Evolutionary conservation across 1,140 invertebrate genomes (phyloP).

Genomic region (Littorina saxatilis): DNA sequence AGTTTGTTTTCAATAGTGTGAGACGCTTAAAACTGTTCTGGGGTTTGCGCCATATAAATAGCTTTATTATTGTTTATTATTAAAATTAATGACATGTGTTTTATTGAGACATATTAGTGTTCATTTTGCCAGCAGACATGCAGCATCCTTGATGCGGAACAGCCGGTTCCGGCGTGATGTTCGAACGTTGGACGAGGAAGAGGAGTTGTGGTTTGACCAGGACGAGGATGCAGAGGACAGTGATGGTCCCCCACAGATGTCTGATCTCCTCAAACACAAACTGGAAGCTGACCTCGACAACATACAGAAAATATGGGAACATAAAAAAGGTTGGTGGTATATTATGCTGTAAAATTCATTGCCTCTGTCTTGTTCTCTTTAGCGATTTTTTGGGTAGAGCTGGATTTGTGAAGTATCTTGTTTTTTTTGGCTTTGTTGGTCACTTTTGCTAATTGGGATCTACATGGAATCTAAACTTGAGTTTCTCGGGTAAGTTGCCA

Average conservation of each 20-base stretch:
- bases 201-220: slow-evolving; percentile 99
- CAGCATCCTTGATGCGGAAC: slow-evolving; percentile 73
- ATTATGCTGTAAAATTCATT: neutral
- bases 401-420: slow-evolving; percentile 1
- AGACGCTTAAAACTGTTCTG: no score
- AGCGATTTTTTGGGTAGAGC: no score
- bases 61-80: no score
- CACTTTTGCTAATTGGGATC: no score
- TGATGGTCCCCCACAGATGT: slow-evolving; percentile 66
- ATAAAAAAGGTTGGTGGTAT: slow-evolving; percentile 67
- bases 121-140: slow-evolving; percentile 49
- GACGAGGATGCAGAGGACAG: slow-evolving; percentile 92
- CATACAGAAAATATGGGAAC: slow-evolving; percentile 78
- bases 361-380: no score
- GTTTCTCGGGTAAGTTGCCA: no score
- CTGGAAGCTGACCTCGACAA: slow-evolving; percentile 81
- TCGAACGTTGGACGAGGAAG: slow-evolving; percentile 95
- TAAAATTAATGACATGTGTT: no score
- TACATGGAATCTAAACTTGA: no score
- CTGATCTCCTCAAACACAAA: slow-evolving; percentile 73
- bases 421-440: slow-evolving; percentile 6
- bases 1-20: no score
- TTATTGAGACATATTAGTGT: no score
- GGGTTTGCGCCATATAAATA: no score
- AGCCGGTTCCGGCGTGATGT: slow-evolving; percentile 92